Evolutionary conservation across 2,797 vertebrate species (phyloP).

Genomic region (Hypotaenidia okinawae): DNA sequence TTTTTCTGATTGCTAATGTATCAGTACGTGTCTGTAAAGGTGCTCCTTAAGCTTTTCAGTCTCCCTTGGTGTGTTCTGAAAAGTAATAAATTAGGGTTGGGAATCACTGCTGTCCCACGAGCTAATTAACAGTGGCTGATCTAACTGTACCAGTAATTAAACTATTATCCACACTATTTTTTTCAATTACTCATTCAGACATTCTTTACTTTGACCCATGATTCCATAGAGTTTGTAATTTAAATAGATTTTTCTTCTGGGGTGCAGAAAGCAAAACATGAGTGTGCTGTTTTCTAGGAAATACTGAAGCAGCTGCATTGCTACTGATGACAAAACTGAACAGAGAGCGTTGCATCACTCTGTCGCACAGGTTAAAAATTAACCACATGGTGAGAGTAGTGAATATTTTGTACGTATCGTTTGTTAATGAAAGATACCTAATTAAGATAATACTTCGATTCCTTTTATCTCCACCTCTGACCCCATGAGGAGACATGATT

Average conservation of each 20-base stretch:
- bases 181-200: not conserved
- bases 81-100: not conserved
- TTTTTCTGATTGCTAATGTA: not conserved
- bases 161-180: not conserved
- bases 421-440: not conserved
- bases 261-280: not conserved
- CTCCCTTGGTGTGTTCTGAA: not conserved
- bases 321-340: not conserved
- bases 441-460: not conserved
- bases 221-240: not conserved
- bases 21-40: not conserved
- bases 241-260: not conserved
- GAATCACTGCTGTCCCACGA: not conserved
- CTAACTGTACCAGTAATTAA: conserved; percentile 54
- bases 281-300: not conserved
- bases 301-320: not conserved
- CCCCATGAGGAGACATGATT: not conserved
- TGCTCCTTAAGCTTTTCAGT: not conserved
- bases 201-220: not conserved
- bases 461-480: not conserved
- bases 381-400: not conserved
- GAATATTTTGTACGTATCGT: not conserved
- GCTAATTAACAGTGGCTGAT: conserved; percentile 33
- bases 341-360: not conserved
- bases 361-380: conserved; percentile 16